Evolutionary conservation across 2,797 vertebrate species (phyloP).

Genomic region (Tolypeutes matacus): DNA sequence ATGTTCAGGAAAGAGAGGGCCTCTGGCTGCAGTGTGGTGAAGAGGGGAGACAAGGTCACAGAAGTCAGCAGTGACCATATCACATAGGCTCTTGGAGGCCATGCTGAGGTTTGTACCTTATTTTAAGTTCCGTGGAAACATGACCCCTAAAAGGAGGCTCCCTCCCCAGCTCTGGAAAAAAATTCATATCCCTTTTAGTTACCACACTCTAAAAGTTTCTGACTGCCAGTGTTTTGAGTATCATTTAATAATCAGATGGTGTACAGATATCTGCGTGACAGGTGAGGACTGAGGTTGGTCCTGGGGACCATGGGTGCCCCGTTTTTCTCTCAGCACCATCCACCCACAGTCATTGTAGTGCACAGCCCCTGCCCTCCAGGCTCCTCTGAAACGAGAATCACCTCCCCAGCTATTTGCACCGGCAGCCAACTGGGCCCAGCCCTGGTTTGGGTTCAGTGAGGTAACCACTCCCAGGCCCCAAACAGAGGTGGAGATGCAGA

Average conservation of each 20-base stretch:
- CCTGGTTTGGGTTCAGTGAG: too few species aligned
- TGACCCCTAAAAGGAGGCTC: neutral
- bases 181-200: neutral
- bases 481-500: neutral
- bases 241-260: neutral
- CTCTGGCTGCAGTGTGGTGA: neutral
- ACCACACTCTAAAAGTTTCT: neutral
- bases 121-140: neutral
- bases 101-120: neutral
- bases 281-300: neutral
- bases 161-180: neutral
- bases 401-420: neutral
- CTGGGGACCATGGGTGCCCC: neutral
- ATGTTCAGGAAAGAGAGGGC: neutral
- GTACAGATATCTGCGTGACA: neutral
- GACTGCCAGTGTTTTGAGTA: neutral
- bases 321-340: neutral
- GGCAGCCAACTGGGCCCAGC: neutral
- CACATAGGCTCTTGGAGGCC: neutral
- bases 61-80: neutral
- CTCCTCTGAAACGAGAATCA: neutral
- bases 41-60: accelerated
- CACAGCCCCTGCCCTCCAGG: neutral
- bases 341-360: neutral
- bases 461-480: neutral